These are phyloP conservation scores for Lingula anatina DNA, from an alignment of 2,888 invertebrate species.

Conservation along the genomic window DNA sequence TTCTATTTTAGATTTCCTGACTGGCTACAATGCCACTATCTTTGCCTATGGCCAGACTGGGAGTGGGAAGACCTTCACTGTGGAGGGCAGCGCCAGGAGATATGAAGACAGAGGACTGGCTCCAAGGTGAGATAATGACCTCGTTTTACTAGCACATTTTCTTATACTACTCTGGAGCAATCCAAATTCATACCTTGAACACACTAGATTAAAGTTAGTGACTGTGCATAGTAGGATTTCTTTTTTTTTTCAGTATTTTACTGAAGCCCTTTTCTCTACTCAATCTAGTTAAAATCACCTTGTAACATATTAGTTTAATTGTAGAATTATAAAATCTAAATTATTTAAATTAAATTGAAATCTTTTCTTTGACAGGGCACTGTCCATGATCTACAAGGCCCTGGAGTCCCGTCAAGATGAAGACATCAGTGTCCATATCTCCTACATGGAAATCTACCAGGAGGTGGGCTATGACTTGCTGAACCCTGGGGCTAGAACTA, in stretches of 20 bases:
- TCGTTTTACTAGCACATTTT: neutral
- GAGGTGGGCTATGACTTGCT: conserved; percentile 46
- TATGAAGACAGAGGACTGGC: conserved; percentile 37
- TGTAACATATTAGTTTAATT: too few relatives aligned
- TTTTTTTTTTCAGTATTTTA: neutral
- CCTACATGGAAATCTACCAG: conserved; percentile 46
- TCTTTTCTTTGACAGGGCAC: too few relatives aligned
- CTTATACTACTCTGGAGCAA: neutral
- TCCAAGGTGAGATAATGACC: conserved; percentile 30
- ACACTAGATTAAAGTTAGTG: neutral
- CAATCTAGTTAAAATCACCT: too few relatives aligned
- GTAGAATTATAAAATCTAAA: too few relatives aligned
- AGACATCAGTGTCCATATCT: conserved; percentile 37
- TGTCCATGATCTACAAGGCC: conserved; percentile 39
- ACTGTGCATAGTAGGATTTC: neutral
- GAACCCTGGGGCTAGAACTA: conserved; percentile 28
- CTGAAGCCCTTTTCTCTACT: conserved; percentile 2
- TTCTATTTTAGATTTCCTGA: conserved; percentile 39
- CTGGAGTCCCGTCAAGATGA: conserved; percentile 30
- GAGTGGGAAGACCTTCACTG: conserved; percentile 46
- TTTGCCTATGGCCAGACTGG: conserved; percentile 51
- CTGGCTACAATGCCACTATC: conserved; percentile 48
- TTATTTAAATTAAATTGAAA: too few relatives aligned
- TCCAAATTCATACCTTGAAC: neutral
- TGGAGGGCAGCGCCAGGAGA: conserved; percentile 36